Base-by-base conservation (phyloP, 2,797 vertebrate genomes). In the Allobates femoralis region DNA sequence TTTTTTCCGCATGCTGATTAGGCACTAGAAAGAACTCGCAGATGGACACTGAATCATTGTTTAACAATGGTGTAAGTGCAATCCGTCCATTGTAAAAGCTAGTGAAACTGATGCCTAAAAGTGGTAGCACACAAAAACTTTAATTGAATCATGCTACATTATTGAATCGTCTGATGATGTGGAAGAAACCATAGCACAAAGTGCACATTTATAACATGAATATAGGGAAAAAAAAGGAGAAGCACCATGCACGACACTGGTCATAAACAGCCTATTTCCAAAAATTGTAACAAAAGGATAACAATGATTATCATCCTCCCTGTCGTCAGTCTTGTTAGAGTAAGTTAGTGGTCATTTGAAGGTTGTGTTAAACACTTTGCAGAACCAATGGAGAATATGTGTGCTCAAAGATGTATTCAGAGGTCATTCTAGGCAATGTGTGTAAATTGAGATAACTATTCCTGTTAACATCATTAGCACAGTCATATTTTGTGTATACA, bases 401-500 rank as follows among this genome's bases (percentile, higher is more conserved):
- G 64, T n/a, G 51, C 32, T 71, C 23, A 71, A 26, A 71, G 66
- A 55, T 53, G 50, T 71, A 34, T 81, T 56, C 69, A 55, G 64
- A 82, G 80, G 78, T 79, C 76, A 81, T 75, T 41, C 34, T 62
- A 50, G 23, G 12, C 77, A 73, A 73, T 80, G 26, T 79, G 78
- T 75, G 74, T 56, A 78, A 58, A 64, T 64, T 18, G n/a, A 28
- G 76, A 85, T 85, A 75, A 85, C 50, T 11, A 34, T 76, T 60
- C 21, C 30, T 79, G 69, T 51, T 79, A 86, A 73, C 19, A 74
- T 82, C 32, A 71, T 71, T 78, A 67, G 41, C 41, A 19, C 56
- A 28, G 51, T 83, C 51, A 37, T 55, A 56, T 75, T 62, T 83
- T 75, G 71, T 83, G 69, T 83, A 75, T 62, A 83, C 55, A 62